A percentile compares a stretch with the other conserved stretches of the same genome.
These are phyloP conservation scores for Cydia strobilella DNA, from an alignment of 1,140 invertebrate genomes.

Conservation along the genomic window DNA sequence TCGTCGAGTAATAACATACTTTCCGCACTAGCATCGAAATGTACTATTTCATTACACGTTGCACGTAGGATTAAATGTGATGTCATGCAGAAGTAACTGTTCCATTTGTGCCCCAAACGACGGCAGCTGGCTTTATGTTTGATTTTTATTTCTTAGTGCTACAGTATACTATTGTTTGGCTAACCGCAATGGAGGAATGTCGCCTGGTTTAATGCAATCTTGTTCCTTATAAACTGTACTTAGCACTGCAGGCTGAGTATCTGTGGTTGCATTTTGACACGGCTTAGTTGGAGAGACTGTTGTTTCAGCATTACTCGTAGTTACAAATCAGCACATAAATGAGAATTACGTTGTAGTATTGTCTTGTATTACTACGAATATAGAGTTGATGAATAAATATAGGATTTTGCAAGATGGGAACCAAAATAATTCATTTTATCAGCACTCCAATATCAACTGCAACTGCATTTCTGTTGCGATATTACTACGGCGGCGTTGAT, in stretches of 20 bases:
- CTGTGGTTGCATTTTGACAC: constrained; percentile 27
- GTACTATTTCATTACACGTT: constrained; percentile 8
- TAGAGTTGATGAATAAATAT: too few species aligned
- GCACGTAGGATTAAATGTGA: constrained; percentile 7
- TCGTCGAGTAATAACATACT: too few species aligned
- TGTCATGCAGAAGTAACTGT: not conserved
- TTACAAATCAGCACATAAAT: constrained; percentile 15
- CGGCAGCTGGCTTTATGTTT: not conserved
- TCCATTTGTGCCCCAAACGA: not conserved
- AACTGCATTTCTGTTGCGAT: too few species aligned
- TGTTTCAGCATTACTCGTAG: not conserved
- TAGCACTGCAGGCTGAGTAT: constrained; percentile 17
- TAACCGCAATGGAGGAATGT: not conserved
- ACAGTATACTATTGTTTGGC: not conserved
- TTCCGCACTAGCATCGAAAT: too few species aligned
- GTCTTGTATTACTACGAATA: not conserved
- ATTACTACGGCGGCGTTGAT: too few species aligned
- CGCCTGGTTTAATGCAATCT: not conserved
- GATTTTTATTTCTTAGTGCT: not conserved
- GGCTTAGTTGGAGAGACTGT: constrained; percentile 6
- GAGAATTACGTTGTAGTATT: constrained; percentile 3
- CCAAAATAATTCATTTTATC: too few species aligned
- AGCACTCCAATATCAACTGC: too few species aligned
- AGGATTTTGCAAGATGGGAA: too few species aligned
- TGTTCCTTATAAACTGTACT: constrained; percentile 10